Conservation (phyloP, 2,113 vertebrate genomes). For the Vanacampus margaritifer region DNA sequence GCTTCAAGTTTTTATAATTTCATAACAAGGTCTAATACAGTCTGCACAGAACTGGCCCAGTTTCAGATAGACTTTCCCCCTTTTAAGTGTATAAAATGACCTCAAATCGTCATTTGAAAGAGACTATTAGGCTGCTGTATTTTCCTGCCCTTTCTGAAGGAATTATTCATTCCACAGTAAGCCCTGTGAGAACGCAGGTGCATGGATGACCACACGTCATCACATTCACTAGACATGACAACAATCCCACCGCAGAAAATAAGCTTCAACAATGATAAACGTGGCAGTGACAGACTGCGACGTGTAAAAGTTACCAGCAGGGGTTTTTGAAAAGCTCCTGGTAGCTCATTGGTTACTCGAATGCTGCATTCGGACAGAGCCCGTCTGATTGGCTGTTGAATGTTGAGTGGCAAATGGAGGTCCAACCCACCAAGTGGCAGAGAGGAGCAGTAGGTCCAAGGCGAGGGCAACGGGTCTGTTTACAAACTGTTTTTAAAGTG, state of each 20-base stretch:
- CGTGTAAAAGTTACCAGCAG: slow-evolving; percentile 32
- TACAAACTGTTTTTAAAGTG: slow-evolving; percentile 56
- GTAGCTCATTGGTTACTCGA: slow-evolving; percentile 51
- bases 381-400: slow-evolving; percentile 45
- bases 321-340: slow-evolving; percentile 18
- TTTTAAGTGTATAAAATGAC: too few relatives aligned
- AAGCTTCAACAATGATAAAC: not conserved
- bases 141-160: not conserved
- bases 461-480: slow-evolving; percentile 38
- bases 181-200: not conserved
- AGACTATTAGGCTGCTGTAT: not conserved
- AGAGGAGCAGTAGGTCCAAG: slow-evolving; percentile 15
- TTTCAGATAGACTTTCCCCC: too few relatives aligned
- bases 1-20: too few relatives aligned
- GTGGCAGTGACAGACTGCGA: slow-evolving; percentile 18
- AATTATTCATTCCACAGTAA: not conserved
- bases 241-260: not conserved
- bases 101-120: not conserved
- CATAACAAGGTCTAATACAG: too few relatives aligned
- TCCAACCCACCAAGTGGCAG: slow-evolving; percentile 8
- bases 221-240: not conserved
- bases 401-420: slow-evolving; percentile 19
- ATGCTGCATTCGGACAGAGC: slow-evolving; percentile 51
- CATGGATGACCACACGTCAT: not conserved
- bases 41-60: too few relatives aligned